phyloP scores from a whole-genome alignment of 2,113 vertebrate species.

The Reinhardtius hippoglossoides region DNA sequence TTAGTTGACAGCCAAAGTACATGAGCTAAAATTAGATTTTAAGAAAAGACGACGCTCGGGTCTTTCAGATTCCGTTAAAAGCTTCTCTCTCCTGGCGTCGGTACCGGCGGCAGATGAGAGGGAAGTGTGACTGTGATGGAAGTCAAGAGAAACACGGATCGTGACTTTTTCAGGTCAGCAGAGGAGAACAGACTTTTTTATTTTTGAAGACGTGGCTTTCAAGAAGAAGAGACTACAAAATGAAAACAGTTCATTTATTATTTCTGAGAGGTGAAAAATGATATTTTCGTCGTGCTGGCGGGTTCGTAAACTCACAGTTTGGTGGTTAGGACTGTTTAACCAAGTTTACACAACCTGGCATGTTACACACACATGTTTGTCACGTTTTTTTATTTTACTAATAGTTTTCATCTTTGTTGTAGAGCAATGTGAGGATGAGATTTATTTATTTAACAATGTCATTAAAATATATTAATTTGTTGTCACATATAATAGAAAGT shows the following conservation, averaged over 20 bases:
- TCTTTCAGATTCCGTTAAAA: slow-evolving; percentile 45
- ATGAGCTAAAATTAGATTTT: slow-evolving; percentile 53
- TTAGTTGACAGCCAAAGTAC: slow-evolving; percentile 23
- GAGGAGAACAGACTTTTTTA: slow-evolving; percentile 28
- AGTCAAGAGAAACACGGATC: slow-evolving; percentile 47
- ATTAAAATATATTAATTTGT: no score
- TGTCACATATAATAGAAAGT: no score
- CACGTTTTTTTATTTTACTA: no score
- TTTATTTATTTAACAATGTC: no score
- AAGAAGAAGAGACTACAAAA: not conserved
- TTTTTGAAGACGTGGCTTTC: slow-evolving; percentile 9
- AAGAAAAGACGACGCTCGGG: slow-evolving; percentile 21
- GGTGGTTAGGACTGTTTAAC: not conserved
- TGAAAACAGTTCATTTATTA: not conserved
- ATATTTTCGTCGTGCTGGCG: not conserved
- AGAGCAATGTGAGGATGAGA: no score
- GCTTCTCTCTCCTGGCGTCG: slow-evolving; percentile 5
- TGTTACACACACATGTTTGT: no score
- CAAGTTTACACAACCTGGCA: no score
- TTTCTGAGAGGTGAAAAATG: not conserved
- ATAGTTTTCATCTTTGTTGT: no score
- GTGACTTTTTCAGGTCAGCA: slow-evolving; percentile 56
- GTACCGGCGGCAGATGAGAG: slow-evolving; percentile 42
- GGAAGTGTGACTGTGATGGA: slow-evolving; percentile 31
- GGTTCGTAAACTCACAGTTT: not conserved